These are phyloP conservation scores for Abrostola tripartita DNA, from an alignment of 2,888 invertebrate genomes.

Conservation along the genomic window DNA sequence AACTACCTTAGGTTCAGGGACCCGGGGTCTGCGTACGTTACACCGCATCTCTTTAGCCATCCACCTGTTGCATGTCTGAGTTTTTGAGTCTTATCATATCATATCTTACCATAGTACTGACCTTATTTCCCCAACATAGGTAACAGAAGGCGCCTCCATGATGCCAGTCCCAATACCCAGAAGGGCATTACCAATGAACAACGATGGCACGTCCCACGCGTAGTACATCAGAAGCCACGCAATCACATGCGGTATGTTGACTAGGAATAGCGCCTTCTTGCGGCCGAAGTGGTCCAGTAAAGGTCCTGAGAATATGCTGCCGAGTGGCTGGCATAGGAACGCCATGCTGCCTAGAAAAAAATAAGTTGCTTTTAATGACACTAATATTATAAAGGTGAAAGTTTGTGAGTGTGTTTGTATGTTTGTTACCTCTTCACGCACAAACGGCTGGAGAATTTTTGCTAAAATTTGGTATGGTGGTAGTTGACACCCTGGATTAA, in stretches of 20 bases:
- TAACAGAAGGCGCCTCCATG: conserved; percentile 89
- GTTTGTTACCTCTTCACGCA: no score
- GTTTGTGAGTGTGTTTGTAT: no score
- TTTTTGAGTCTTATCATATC: background rate
- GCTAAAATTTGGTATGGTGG: no score
- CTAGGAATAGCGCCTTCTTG: conserved; percentile 86
- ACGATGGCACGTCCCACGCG: conserved; percentile 80
- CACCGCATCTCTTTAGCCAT: no score
- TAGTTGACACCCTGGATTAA: no score
- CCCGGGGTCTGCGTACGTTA: background rate
- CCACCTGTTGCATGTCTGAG: no score
- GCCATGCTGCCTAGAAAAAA: conserved; percentile 85
- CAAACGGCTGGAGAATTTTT: no score
- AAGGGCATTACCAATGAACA: conserved; percentile 85
- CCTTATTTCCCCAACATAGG: conserved; percentile 89
- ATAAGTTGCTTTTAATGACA: conserved; percentile 2
- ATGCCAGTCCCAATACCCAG: conserved; percentile 88
- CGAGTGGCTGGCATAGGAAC: conserved; percentile 88
- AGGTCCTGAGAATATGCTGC: conserved; percentile 88
- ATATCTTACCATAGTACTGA: conserved; percentile 46
- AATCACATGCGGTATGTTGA: conserved; percentile 87
- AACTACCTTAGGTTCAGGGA: background rate
- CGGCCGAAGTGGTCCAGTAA: conserved; percentile 87
- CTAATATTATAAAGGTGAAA: background rate
- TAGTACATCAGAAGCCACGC: conserved; percentile 88